Evolutionary conservation across 2,888 invertebrate genomes (phyloP), one percentile per base, ranked within the genome.

Genomic region (Sthenelais limicola): DNA sequence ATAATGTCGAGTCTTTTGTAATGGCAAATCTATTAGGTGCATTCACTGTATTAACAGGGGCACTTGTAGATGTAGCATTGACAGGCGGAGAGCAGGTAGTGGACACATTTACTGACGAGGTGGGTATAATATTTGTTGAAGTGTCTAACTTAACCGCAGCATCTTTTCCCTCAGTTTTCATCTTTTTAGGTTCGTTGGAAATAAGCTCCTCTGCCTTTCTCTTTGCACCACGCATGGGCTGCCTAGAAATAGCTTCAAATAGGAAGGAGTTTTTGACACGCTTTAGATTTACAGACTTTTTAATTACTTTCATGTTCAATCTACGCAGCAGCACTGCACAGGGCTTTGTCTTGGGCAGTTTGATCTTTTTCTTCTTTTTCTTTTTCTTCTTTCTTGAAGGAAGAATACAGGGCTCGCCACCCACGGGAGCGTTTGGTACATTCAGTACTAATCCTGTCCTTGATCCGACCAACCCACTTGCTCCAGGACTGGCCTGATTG

Each of bases 351-450:
- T 62, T 38, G n/a, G 62, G 62, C 18, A 51, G 51, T 15, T 51
- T 51, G 9, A 9, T 21, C 62, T 7, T 26, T 62, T 62, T 62
- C 38, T 21, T 35, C 24, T 21, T 21, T 24, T 35, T 62, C 62
- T 62, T 62, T 35, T 62, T 62, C 62, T 62, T 62, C 62, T 62
- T 62, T 38, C 43, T 62, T n/a, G n/a, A n/a, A n/a, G n/a, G n/a
- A n/a, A n/a, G n/a, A n/a, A n/a, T n/a, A n/a, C n/a, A n/a, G n/a
- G n/a, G n/a, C n/a, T n/a, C n/a, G n/a, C n/a, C n/a, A n/a, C n/a
- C n/a, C n/a, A n/a, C n/a, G n/a, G n/a, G n/a, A n/a, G n/a, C n/a
- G n/a, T n/a, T n/a, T n/a, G n/a, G n/a, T n/a, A n/a, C n/a, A n/a
- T n/a, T n/a, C n/a, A n/a, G n/a, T n/a, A n/a, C n/a, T n/a, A n/a